These are phyloP conservation scores for Drosophila kurseongensis DNA, from an alignment of 1,140 invertebrate species.

Conservation along the genomic window DNA sequence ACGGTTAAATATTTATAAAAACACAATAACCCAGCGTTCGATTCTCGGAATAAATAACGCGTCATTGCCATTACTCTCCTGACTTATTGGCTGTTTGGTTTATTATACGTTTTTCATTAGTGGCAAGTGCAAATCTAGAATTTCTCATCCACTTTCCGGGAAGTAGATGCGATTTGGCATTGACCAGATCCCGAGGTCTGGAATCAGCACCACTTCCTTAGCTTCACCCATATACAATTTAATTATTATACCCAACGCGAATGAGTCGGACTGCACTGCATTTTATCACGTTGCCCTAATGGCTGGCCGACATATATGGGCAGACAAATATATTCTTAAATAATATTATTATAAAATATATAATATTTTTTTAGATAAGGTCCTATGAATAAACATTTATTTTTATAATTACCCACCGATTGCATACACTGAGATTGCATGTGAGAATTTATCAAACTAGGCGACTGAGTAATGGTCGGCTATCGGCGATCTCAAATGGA, in stretches of 20 bases:
- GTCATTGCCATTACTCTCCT: conserved; percentile 54
- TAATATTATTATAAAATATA: too few relatives aligned
- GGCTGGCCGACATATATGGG: conserved; percentile 17
- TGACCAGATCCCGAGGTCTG: conserved; percentile 10
- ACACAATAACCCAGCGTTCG: conserved; percentile 26
- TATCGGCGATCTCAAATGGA: conserved; percentile 33
- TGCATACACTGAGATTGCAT: conserved; percentile 1
- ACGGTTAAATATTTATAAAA: conserved; percentile 52
- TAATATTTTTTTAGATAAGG: not conserved
- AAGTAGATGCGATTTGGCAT: conserved; percentile 43
- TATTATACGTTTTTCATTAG: conserved; percentile 20
- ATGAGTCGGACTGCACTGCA: not conserved
- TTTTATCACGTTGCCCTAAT: conserved; percentile 30
- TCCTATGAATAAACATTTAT: conserved; percentile 13
- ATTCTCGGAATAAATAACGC: conserved; percentile 67
- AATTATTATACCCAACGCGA: not conserved
- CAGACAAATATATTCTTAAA: not conserved
- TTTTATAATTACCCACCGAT: not conserved
- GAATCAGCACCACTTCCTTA: conserved; percentile 23
- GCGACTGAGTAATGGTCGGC: conserved; percentile 12
- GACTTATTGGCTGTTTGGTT: conserved; percentile 17
- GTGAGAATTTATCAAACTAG: conserved; percentile 1
- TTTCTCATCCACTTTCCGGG: conserved; percentile 68
- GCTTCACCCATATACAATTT: conserved; percentile 5
- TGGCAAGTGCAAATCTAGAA: conserved; percentile 68